phyloP scores from a whole-genome alignment of 1,140 invertebrate species.

The Pachyrhynchus sulphureomaculatus region DNA sequence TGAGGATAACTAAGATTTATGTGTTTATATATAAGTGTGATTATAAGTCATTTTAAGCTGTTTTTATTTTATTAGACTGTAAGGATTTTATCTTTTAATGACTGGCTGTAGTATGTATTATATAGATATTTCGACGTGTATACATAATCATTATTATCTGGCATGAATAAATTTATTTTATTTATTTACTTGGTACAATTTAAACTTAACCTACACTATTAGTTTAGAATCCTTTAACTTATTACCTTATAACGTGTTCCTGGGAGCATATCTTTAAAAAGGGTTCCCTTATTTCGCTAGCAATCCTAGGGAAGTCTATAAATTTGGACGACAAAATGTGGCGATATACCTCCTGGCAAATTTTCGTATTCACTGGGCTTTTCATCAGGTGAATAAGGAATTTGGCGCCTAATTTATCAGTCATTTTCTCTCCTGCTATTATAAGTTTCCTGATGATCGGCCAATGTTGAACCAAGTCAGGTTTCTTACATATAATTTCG shows the following conservation, averaged over 20 bases:
- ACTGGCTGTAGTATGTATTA: too few species aligned
- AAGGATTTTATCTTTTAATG: too few species aligned
- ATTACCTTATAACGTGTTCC: background rate
- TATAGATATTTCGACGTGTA: too few species aligned
- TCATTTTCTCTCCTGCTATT: background rate
- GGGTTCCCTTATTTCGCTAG: background rate
- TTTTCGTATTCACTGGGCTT: background rate
- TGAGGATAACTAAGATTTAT: too few species aligned
- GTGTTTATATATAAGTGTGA: too few species aligned
- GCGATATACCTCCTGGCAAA: constrained; percentile 11
- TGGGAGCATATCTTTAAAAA: constrained; percentile 1
- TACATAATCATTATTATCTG: too few species aligned
- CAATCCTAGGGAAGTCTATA: background rate
- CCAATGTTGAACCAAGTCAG: background rate
- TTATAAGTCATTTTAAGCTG: too few species aligned
- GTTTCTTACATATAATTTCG: constrained; percentile 7
- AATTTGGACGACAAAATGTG: constrained; percentile 1
- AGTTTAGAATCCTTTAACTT: background rate
- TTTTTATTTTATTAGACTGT: too few species aligned
- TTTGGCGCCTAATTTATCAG: background rate
- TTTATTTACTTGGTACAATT: too few species aligned
- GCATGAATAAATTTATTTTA: too few species aligned
- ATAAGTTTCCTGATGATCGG: constrained; percentile 5
- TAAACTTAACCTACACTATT: too few species aligned
- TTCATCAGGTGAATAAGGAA: constrained; percentile 7